phyloP scores from a whole-genome alignment of 1,140 invertebrate genomes.

The Oppia nitens region DNA sequence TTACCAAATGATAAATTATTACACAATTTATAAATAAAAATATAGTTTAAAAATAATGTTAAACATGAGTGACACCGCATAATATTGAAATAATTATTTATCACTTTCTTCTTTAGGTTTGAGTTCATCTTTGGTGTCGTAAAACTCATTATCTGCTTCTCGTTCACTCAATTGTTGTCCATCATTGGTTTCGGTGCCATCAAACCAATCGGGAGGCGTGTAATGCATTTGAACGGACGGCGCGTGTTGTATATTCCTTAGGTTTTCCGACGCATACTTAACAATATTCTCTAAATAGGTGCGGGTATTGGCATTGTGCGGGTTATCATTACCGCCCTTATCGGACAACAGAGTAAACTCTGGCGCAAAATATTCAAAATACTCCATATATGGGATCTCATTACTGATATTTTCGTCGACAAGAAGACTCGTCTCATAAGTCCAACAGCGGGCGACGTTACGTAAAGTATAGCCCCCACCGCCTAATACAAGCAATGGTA shows the following conservation, averaged over 20 bases:
- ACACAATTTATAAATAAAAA: too few species aligned
- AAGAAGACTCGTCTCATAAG: constrained; percentile 89
- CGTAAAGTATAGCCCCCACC: constrained; percentile 92
- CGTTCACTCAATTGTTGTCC: constrained; percentile 6
- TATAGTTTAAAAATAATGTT: too few species aligned
- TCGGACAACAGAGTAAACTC: constrained; percentile 71
- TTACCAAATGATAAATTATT: too few species aligned
- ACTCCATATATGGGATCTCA: constrained; percentile 72
- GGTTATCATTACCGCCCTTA: constrained; percentile 11
- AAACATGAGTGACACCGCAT: too few species aligned
- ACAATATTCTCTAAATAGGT: constrained; percentile 43
- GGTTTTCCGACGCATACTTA: constrained; percentile 26
- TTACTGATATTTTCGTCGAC: constrained; percentile 78
- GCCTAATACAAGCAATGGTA: constrained; percentile 85
- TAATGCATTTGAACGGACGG: constrained; percentile 75
- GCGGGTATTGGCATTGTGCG: constrained; percentile 16
- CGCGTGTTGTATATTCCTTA: constrained; percentile 24
- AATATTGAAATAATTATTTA: too few species aligned
- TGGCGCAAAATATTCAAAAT: constrained; percentile 85
- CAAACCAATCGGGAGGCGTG: constrained; percentile 49
- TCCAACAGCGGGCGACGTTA: constrained; percentile 97
- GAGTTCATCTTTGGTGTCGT: constrained; percentile 57
- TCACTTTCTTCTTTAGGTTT: constrained; percentile 24
- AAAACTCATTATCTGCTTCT: constrained; percentile 61
- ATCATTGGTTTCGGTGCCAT: constrained; percentile 12